Conservation (phyloP, 2,888 invertebrate genomes). For the Callimorpha dominula region DNA sequence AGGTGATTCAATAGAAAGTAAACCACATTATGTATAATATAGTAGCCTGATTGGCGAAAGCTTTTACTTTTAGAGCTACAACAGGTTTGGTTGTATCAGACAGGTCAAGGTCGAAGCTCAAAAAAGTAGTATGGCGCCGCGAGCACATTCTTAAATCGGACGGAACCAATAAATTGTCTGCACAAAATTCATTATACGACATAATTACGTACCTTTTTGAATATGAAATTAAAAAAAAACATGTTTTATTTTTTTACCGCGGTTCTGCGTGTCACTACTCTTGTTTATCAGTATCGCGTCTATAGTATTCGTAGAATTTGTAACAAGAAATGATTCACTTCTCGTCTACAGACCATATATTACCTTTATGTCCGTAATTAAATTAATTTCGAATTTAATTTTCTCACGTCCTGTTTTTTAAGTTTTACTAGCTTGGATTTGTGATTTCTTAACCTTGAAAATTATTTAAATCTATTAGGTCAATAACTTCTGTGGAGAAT, state of each 20-base stretch:
- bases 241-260: constrained; percentile 44
- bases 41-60: constrained; percentile 71
- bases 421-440: constrained; percentile 12
- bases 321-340: constrained; percentile 50
- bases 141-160: constrained; percentile 67
- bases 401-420: constrained; percentile 27
- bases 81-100: constrained; percentile 74
- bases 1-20: constrained; percentile 24
- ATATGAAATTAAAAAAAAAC: constrained; percentile 32
- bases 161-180: constrained; percentile 72
- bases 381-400: constrained; percentile 37
- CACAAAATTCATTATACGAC: constrained; percentile 55
- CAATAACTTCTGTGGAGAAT: constrained; percentile 17
- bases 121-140: constrained; percentile 75
- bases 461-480: constrained; percentile 23
- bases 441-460: constrained; percentile 27
- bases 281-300: constrained; percentile 53
- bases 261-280: constrained; percentile 51
- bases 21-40: constrained; percentile 23
- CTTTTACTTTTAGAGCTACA: constrained; percentile 78
- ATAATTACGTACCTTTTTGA: constrained; percentile 37
- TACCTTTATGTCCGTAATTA: constrained; percentile 32
- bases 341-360: constrained; percentile 26
- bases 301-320: constrained; percentile 53
- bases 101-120: constrained; percentile 77